Evolutionary conservation across 2,888 invertebrate species (phyloP), one percentile per base, ranked within the genome.

Genomic region (Machimus rusticus): DNA sequence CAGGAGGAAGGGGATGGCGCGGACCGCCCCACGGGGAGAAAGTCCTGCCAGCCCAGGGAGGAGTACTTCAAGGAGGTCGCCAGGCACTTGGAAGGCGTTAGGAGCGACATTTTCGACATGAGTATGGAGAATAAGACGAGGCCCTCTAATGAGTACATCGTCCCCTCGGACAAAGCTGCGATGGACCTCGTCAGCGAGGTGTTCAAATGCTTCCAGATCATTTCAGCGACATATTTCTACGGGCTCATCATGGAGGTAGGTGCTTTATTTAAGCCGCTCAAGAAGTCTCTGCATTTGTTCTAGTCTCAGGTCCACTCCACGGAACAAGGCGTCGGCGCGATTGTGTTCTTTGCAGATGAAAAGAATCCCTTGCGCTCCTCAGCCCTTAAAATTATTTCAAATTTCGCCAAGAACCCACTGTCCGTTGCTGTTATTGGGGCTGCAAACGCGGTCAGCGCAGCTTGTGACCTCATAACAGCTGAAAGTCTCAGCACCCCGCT

Each of bases 21-120:
- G 1, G 37, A 89, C 0, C 89, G 91, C 6, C 87, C 90, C 0
- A 87, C 91, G 19, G 92, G 92, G 0, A 89, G 92, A 0, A 92
- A 92, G 86, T 90, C 90, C 2, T 91, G 91, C 86, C 91, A 92
- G 86, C 92, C 92, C 88, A 90, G 92, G 2, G 92, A 92, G 89
- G 92, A 92, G 86, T 92, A 92, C 87, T 92, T 92, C 39, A 91
- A 92, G 88, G 92, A 92, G 87, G 92, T 92, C 16, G 92, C 92
- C 2, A 91, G 92, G 0, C 92, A 92, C 88, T 89, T 92, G 87
- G 92, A 92, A 86, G 92, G 92, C 1, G 91, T 91, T 0, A 91
- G 92, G 0, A 92, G 91, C 76, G 92, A 92, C 85, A 91, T 92
- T 16, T 93, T 92, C 86, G 92, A 93, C 88, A 90, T 90, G 46